phyloP scores from a whole-genome alignment of 2,113 vertebrate genomes.

The Prochilodus magdalenae region DNA sequence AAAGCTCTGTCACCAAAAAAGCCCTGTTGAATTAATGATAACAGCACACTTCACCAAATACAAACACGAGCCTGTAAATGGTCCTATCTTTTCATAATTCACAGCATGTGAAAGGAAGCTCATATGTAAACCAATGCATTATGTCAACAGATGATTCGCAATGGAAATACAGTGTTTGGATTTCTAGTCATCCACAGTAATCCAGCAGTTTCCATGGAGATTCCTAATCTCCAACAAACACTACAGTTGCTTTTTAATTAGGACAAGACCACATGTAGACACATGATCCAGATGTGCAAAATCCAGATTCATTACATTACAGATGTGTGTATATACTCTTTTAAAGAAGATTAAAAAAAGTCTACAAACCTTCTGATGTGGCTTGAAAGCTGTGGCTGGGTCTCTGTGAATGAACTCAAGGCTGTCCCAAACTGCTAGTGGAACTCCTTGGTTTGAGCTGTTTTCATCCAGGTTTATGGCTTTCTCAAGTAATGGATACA shows the following conservation, averaged over 20 bases:
- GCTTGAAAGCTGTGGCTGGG: not conserved
- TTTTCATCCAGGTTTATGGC: not conserved
- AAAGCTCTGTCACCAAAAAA: not conserved
- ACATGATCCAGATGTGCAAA: not conserved
- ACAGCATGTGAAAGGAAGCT: not conserved
- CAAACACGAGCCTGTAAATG: not conserved
- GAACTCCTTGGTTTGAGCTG: not conserved
- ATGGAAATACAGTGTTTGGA: not conserved
- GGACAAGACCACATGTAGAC: constrained; percentile 17
- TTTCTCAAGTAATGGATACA: too few relatives aligned
- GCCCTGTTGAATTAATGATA: not conserved
- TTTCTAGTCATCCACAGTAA: constrained; percentile 2
- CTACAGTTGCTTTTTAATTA: constrained; percentile 20
- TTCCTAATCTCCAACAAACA: not conserved
- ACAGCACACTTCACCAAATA: not conserved
- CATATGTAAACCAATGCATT: not conserved
- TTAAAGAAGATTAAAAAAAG: too few relatives aligned
- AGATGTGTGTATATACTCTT: not conserved
- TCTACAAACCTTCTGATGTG: not conserved
- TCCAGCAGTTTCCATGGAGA: constrained; percentile 29
- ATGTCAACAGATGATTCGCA: not conserved
- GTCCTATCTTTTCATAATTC: not conserved
- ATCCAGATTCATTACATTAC: not conserved
- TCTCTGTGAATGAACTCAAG: not conserved
- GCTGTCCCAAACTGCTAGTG: not conserved